A percentile compares a stretch with the other conserved stretches of the same genome.
These are phyloP conservation scores for Pogona vitticeps DNA, from an alignment of 2,113 vertebrate genomes.

Conservation along the genomic window DNA sequence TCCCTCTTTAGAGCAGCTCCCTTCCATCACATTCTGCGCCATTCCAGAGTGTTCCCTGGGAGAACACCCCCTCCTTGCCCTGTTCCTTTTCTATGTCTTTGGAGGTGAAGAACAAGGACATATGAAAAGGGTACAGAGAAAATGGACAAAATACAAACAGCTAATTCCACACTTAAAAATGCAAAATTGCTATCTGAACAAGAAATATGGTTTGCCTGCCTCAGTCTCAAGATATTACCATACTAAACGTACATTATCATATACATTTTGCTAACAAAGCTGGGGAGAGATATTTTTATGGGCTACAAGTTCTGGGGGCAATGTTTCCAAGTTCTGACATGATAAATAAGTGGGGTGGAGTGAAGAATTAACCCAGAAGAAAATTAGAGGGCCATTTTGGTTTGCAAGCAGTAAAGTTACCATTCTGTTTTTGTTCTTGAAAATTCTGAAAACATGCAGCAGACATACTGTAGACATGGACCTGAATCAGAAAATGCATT, in stretches of 20 bases:
- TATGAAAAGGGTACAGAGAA: neutral
- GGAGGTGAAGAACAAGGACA: neutral
- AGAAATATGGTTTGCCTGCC: no score
- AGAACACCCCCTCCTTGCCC: neutral
- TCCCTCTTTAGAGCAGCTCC: neutral
- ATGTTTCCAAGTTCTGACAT: neutral
- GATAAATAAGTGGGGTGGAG: neutral
- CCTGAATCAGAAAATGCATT: neutral
- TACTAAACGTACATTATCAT: no score
- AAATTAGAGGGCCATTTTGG: no score
- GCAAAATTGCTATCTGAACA: no score
- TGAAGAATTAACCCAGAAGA: neutral
- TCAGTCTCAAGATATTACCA: no score
- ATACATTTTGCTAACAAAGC: no score
- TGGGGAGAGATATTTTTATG: no score
- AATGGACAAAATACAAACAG: neutral
- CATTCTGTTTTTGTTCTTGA: neutral
- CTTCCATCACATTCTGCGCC: neutral
- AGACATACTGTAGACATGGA: neutral
- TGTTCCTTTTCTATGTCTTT: neutral
- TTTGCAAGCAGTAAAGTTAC: neutral
- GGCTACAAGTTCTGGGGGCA: no score
- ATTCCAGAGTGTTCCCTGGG: neutral
- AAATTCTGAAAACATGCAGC: neutral
- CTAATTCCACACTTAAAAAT: no score